Conservation (phyloP, 2,113 vertebrate genomes). For the Leuciscus idus region DNA sequence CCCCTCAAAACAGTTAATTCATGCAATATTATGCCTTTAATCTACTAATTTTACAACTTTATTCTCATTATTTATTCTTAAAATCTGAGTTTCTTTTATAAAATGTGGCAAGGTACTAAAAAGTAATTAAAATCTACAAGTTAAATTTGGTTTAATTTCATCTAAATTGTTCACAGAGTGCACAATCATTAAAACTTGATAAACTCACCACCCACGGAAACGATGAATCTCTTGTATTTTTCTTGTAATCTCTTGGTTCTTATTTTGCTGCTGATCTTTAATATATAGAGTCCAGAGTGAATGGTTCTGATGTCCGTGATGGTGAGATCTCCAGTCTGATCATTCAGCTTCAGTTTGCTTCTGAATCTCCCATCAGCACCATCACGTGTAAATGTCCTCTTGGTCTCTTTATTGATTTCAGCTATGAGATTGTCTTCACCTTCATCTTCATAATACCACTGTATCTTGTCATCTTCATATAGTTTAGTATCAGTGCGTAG, state of each 20-base stretch:
- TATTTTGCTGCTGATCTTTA: neutral
- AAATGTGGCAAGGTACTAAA: no score
- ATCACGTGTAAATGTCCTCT: neutral
- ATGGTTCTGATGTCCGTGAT: no score
- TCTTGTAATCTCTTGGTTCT: neutral
- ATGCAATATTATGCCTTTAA: no score
- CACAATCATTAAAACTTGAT: no score
- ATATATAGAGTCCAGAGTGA: neutral
- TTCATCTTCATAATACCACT: neutral
- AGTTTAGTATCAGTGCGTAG: neutral
- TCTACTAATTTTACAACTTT: no score
- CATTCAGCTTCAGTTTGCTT: neutral
- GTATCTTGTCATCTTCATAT: neutral
- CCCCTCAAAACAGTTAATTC: no score
- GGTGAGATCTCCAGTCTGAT: neutral
- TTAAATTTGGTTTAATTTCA: no score
- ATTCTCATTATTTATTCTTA: no score
- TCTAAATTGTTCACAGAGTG: no score
- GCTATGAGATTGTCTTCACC: neutral
- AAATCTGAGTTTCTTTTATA: no score
- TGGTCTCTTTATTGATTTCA: neutral
- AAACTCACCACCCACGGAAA: neutral
- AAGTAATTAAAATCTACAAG: no score
- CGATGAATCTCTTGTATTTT: neutral
- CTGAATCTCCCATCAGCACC: neutral